Percentiles rank a stretch among this genome's conserved stretches.
Evolutionary conservation across 2,888 invertebrate genomes (phyloP).

Genomic region (Cylloceria caligata): DNA sequence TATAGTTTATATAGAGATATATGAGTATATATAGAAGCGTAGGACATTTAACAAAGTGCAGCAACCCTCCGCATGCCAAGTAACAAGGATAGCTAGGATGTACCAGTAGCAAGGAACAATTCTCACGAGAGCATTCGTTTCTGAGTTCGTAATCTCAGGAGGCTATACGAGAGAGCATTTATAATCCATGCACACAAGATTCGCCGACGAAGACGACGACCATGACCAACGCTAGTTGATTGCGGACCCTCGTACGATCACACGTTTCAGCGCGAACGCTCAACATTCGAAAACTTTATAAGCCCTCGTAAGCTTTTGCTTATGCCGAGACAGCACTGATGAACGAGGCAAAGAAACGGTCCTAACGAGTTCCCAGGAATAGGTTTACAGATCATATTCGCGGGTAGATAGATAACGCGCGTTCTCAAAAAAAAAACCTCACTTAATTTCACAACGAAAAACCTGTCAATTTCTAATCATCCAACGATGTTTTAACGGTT

Average conservation of each 20-base stretch:
- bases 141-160: constrained; percentile 32
- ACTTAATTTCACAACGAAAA: too few relatives aligned
- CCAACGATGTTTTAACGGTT: too few relatives aligned
- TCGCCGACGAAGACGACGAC: constrained; percentile 25
- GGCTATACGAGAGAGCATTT: constrained; percentile 40
- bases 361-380: constrained; percentile 59
- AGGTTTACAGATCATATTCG: constrained; percentile 35
- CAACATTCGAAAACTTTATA: constrained; percentile 48
- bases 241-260: constrained; percentile 21
- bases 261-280: constrained; percentile 44
- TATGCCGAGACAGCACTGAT: constrained; percentile 24
- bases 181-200: constrained; percentile 43
- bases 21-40: constrained; percentile 9
- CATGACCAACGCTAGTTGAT: constrained; percentile 43
- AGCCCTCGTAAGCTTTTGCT: constrained; percentile 16
- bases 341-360: constrained; percentile 46
- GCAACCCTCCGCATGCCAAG: constrained; percentile 21
- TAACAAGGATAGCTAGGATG: constrained; percentile 14
- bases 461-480: too few relatives aligned
- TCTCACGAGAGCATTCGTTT: constrained; percentile 6
- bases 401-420: not conserved
- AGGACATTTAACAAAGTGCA: constrained; percentile 36
- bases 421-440: not conserved
- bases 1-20: not conserved
- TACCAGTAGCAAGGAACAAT: constrained; percentile 10